Evolutionary conservation across 2,113 vertebrate species (phyloP).

Genomic region (Carollia perspicillata): DNA sequence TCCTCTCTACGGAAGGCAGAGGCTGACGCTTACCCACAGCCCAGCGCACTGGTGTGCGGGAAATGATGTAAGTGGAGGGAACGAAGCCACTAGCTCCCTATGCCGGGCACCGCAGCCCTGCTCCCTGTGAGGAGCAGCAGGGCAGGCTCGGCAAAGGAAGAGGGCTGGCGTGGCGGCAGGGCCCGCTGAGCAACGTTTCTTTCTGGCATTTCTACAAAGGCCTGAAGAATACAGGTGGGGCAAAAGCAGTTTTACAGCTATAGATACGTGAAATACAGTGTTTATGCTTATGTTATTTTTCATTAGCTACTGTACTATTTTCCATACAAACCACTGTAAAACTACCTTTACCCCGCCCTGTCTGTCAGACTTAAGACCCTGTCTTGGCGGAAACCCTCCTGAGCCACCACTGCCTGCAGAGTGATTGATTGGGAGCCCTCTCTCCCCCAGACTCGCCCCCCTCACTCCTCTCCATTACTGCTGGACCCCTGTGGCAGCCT

Average conservation of each 20-base stretch:
- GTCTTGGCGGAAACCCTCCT: neutral
- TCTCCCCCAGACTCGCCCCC: neutral
- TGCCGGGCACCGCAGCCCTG: accelerated
- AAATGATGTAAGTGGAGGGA: accelerated
- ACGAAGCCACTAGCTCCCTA: neutral
- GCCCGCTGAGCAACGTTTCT: neutral
- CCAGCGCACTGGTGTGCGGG: neutral
- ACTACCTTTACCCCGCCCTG: neutral
- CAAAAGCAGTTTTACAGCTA: neutral
- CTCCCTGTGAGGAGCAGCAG: neutral
- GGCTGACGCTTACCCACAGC: neutral
- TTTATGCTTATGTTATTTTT: no score
- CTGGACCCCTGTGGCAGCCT: neutral
- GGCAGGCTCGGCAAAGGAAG: accelerated
- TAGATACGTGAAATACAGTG: no score
- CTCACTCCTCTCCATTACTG: neutral
- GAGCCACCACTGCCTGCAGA: neutral
- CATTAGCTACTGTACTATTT: no score
- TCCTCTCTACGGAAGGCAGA: neutral
- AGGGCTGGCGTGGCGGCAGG: accelerated
- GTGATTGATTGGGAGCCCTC: neutral
- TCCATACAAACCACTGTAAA: neutral
- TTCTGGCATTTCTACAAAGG: neutral
- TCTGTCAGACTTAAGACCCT: neutral
- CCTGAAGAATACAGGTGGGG: neutral